Percentiles rank a stretch among this genome's conserved stretches.
Evolutionary conservation across 1,140 invertebrate genomes (phyloP).

Genomic region (Drosophila arizonae): DNA sequence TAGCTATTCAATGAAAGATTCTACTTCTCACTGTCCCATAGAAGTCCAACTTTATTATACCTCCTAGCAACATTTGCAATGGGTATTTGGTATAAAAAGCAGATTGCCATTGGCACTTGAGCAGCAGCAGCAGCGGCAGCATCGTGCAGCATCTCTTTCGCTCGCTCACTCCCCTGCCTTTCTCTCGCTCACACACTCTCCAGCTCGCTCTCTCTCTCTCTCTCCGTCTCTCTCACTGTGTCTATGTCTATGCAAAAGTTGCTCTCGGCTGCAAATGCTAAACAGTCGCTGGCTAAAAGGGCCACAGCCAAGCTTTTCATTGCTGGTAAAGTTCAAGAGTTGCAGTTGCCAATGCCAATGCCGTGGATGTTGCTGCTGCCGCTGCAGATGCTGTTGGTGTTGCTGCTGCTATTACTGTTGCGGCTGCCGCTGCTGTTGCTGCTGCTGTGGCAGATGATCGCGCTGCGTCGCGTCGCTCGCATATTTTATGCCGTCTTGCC

Average conservation of each 20-base stretch:
- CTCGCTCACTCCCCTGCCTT: not conserved
- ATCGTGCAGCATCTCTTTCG: conserved; percentile 58
- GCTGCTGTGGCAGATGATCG: conserved; percentile 57
- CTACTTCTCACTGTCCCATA: not conserved
- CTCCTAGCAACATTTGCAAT: not conserved
- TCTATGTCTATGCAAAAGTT: conserved; percentile 27
- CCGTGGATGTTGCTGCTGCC: conserved; percentile 22
- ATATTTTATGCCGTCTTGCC: conserved; percentile 68
- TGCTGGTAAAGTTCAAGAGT: conserved; percentile 77
- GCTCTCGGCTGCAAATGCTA: conserved; percentile 59
- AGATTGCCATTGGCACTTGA: conserved; percentile 80
- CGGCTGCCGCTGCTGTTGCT: conserved; percentile 20
- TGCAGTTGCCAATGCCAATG: conserved; percentile 35
- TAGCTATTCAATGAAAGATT: not conserved
- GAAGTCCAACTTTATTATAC: not conserved
- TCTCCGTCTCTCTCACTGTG: conserved; percentile 2
- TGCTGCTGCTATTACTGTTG: conserved; percentile 7
- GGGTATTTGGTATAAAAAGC: conserved; percentile 37
- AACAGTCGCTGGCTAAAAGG: conserved; percentile 66
- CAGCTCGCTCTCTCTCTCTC: not conserved
- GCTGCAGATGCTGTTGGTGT: conserved; percentile 34
- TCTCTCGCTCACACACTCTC: conserved; percentile 24
- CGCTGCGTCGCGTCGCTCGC: conserved; percentile 59
- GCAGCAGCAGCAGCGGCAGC: conserved; percentile 58
- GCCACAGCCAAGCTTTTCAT: conserved; percentile 69